A percentile compares a stretch with the other conserved stretches of the same genome.
phyloP scores from a whole-genome alignment of 2,888 invertebrate genomes.

The Phania funesta region DNA sequence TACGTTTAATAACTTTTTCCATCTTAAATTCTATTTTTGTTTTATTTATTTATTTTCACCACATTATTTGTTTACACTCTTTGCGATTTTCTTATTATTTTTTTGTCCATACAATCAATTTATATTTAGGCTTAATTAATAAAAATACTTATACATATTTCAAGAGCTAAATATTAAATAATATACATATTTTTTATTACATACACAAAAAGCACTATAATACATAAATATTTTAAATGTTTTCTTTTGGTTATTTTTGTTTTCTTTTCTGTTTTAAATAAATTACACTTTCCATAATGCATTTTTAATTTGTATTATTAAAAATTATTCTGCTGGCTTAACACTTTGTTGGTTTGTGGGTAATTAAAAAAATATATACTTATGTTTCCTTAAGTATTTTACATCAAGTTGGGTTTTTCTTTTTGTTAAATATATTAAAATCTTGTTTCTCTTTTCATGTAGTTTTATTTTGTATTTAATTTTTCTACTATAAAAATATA shows the following conservation, averaged over 20 bases:
- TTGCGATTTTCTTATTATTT: conserved; percentile 8
- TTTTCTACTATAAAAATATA: conserved; percentile 53
- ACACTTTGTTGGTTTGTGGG: conserved; percentile 1
- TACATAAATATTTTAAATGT: conserved; percentile 14
- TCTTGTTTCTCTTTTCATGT: conserved; percentile 46
- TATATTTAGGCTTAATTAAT: conserved; percentile 34
- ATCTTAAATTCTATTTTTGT: background rate
- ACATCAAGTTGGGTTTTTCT: background rate
- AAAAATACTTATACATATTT: conserved; percentile 40
- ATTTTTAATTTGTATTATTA: background rate
- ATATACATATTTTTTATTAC: conserved; percentile 54
- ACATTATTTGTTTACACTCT: conserved; percentile 24
- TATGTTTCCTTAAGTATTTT: conserved; percentile 31
- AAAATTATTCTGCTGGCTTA: conserved; percentile 13
- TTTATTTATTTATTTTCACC: conserved; percentile 10
- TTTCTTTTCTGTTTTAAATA: background rate
- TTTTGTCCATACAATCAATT: background rate
- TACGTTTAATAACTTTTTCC: conserved; percentile 12
- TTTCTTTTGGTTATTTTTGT: background rate
- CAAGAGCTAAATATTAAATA: conserved; percentile 31
- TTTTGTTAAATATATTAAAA: background rate
- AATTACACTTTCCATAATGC: conserved; percentile 33
- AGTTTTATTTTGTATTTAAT: conserved; percentile 42
- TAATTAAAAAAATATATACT: conserved; percentile 52
- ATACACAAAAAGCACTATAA: conserved; percentile 52